Conservation (phyloP, 2,113 vertebrate genomes). For the Toxostoma redivivum region DNA sequence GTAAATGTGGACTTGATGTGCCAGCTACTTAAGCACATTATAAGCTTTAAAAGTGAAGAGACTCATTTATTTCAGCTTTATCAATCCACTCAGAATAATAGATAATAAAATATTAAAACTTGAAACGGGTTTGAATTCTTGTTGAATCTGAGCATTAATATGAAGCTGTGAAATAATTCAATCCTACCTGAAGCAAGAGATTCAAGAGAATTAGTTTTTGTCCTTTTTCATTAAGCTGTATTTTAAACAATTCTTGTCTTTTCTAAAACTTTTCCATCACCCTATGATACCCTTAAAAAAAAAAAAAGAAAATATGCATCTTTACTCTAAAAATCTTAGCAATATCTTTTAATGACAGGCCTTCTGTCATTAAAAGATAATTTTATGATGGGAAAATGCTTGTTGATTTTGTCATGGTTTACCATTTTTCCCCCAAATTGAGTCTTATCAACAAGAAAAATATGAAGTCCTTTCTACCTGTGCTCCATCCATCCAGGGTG, state of each 20-base stretch:
- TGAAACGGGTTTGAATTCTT: slow-evolving; percentile 6
- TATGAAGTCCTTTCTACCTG: neutral
- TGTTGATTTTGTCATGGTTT: neutral
- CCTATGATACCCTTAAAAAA: neutral
- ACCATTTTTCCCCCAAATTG: neutral
- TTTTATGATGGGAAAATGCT: neutral
- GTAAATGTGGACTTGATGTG: neutral
- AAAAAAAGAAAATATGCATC: no score
- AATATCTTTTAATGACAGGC: neutral
- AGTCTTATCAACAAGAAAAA: neutral
- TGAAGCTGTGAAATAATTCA: slow-evolving; percentile 24
- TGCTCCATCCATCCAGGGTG: neutral
- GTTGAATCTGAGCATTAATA: slow-evolving; percentile 1
- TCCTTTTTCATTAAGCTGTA: neutral
- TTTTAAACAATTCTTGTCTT: neutral
- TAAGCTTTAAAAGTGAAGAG: neutral
- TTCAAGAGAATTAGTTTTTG: neutral
- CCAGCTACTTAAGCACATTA: neutral
- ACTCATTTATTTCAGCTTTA: slow-evolving; percentile 29
- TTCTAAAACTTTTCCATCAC: neutral
- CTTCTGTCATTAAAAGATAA: neutral
- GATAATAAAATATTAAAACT: slow-evolving; percentile 44
- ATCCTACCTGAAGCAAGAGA: slow-evolving; percentile 9
- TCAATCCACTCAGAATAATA: neutral
- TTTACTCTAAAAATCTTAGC: neutral